Percentiles rank a stretch among this genome's conserved stretches.
Conservation (phyloP, 2,888 invertebrate genomes). For the Tenthredo distinguenda region DNA sequence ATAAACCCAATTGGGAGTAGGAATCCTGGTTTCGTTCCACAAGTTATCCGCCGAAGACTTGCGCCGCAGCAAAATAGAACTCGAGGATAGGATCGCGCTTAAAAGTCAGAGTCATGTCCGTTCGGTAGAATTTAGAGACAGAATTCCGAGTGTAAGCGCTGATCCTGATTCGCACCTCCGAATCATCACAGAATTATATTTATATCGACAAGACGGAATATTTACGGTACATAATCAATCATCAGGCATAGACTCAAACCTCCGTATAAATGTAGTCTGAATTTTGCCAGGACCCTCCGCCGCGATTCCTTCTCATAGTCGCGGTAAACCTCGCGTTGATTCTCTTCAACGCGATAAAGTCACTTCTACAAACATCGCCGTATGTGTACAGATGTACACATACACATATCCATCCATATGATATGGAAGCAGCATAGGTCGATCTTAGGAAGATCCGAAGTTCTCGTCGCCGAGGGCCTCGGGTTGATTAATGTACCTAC, state of each 20-base stretch:
- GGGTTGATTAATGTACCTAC: constrained; percentile 45
- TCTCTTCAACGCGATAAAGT: constrained; percentile 32
- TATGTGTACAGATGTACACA: neutral
- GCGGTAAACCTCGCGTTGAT: neutral
- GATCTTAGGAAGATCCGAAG: constrained; percentile 48
- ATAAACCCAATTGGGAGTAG: neutral
- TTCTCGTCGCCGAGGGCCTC: constrained; percentile 50
- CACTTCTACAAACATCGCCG: neutral
- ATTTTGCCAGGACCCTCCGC: constrained; percentile 30
- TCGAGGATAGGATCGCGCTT: no score
- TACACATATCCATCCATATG: neutral
- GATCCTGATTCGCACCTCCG: no score
- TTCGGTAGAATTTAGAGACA: no score
- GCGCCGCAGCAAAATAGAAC: no score
- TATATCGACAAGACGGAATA: no score
- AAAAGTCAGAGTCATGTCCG: no score
- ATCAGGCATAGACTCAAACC: neutral
- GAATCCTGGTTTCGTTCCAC: neutral
- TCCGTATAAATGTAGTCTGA: neutral
- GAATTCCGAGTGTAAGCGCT: no score
- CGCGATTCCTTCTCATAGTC: constrained; percentile 35
- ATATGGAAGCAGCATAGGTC: constrained; percentile 11
- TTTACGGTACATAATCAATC: neutral
- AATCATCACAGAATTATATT: no score
- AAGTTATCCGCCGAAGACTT: no score